phyloP scores from a whole-genome alignment of 2,113 vertebrate genomes.

The Camelus dromedarius region DNA sequence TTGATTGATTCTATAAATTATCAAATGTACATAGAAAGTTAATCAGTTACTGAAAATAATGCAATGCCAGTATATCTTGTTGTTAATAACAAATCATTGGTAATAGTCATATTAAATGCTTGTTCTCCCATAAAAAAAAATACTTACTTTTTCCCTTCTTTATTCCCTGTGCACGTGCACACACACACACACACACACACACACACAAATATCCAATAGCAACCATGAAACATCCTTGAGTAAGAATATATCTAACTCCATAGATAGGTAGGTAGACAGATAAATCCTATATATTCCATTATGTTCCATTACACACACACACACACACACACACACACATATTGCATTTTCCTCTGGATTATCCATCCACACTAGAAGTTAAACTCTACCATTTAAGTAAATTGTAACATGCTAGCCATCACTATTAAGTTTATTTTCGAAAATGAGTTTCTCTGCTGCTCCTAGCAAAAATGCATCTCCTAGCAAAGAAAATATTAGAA shows the following conservation, averaged over 20 bases:
- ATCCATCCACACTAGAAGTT: background rate
- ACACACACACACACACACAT: too few species aligned
- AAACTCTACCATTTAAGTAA: background rate
- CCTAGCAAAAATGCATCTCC: background rate
- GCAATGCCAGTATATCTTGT: background rate
- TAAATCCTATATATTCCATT: too few species aligned
- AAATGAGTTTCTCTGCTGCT: background rate
- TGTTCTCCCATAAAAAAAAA: background rate
- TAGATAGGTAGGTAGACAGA: too few species aligned
- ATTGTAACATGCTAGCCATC: background rate
- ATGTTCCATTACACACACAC: too few species aligned
- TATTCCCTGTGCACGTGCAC: background rate
- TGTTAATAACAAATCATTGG: background rate
- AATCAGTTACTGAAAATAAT: background rate
- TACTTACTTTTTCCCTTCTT: background rate
- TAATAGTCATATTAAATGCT: background rate
- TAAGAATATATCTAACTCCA: background rate
- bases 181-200: background rate
- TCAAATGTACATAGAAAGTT: background rate
- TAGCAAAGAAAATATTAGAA: background rate
- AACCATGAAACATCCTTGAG: background rate
- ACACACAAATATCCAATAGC: background rate
- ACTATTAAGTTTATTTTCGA: background rate
- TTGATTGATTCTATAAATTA: slow-evolving; percentile 20
- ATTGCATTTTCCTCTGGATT: background rate